Evolutionary conservation across 2,888 invertebrate species (phyloP), one percentile per base, ranked within the genome.

Genomic region (Malthinus flaveolus): DNA sequence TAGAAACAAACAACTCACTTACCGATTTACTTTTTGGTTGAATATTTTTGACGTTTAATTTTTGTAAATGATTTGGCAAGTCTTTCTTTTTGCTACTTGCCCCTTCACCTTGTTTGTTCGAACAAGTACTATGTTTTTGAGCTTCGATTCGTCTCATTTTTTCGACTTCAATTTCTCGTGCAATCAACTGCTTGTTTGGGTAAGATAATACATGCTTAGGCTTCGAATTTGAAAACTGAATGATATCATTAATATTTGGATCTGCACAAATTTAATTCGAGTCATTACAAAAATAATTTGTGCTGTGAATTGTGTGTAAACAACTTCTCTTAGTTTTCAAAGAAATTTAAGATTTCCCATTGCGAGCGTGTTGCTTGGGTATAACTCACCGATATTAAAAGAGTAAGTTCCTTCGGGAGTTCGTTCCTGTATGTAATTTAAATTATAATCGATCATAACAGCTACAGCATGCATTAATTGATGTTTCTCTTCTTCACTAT

Each of bases 361-460:
- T n/a, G n/a, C n/a, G n/a, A n/a, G n/a, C n/a, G n/a, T n/a, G n/a
- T n/a, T n/a, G n/a, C n/a, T n/a, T n/a, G n/a, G n/a, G n/a, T n/a
- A n/a, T n/a, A 34, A 53, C 63, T 62, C 66, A 77, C 77, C 78
- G 73, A 78, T 66, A 54, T 73, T 73, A 72, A 83, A 90, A 13
- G 84, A 82, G 77, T 93, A 95, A 31, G 84, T 85, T 1, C 95
- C 95, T 63, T 95, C 94, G 0, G 80, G 77, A 5, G 83, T 83
- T 51, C 90, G 86, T 59, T 91, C 89, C 77, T 97, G 97, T 0
- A 86, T 81, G 77, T 93, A 95, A 52, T 87, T 87, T 62, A 97
- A 80, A 59, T 94, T 95, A 78, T 94, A 92, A 74, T 93, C 91
- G 47, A 95, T 87, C 94, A 97, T 92, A 0, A 91, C 84, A 64